Evolutionary conservation across 2,797 vertebrate genomes (phyloP), one percentile per base, ranked within the genome.

Genomic region (Sebastes elongatus): DNA sequence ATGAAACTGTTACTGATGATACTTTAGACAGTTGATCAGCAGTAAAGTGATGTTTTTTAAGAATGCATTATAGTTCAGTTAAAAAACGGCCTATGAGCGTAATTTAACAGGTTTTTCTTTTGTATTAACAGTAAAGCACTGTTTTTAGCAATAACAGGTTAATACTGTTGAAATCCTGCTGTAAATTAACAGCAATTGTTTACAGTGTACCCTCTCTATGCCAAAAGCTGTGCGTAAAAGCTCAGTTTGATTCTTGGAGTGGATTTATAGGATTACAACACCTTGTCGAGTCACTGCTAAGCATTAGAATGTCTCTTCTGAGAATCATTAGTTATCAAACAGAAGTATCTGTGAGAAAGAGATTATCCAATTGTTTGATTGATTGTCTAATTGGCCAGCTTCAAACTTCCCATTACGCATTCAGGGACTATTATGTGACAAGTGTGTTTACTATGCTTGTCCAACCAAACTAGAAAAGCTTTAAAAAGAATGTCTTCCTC

Each of bases 191-290:
- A 13, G 11, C 35, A 38, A 38, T 38, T 38, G 5, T 38, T 38
- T 6, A 14, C 35, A 35, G 49, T 14, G 1, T 25, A 22, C 1
- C 1, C 33, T 35, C 16, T 23, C 27, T 53, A 80, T 46, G 74
- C 62, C 82, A 83, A 75, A 75, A 75, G 33, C 63, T 30, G 9
- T 67, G 81, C 83, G 82, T 89, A 90, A 90, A 87, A 88, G 14
- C 20, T 7, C 10, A 2, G 13, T 79, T 83, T 71, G 32, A 56
- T 53, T 74, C 62, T 27, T 7, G 11, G 28, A 61, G 30, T 2
- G 9, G 57, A 70, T 71, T 71, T 75, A 66, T 1, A 38, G 56
- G 74, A 81, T 89, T 85, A 72, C 10, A 5, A 49, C 63, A 57
- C 16, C 10, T 5, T 60, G 38, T 53, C 1, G 10, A 55, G 23